These are phyloP conservation scores for Butorides virescens DNA, from an alignment of 2,113 vertebrate genomes.

Conservation along the genomic window DNA sequence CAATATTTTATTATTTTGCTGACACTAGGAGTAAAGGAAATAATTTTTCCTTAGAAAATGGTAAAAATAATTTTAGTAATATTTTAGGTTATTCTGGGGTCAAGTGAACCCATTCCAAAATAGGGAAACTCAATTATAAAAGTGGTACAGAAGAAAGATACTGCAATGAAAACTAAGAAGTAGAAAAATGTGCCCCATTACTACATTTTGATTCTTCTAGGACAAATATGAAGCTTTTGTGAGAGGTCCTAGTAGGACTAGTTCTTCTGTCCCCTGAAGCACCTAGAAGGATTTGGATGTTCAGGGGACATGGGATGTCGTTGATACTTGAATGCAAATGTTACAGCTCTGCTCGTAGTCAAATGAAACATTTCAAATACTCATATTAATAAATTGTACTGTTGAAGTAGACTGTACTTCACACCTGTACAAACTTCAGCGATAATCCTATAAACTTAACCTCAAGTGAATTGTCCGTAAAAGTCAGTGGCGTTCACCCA, in stretches of 20 bases:
- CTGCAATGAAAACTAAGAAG: slow-evolving; percentile 27
- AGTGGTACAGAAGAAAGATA: neutral
- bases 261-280: neutral
- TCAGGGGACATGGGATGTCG: neutral
- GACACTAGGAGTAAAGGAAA: slow-evolving; percentile 29
- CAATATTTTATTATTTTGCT: slow-evolving; percentile 56
- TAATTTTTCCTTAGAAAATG: slow-evolving; percentile 4
- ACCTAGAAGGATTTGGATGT: neutral
- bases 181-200: neutral
- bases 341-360: neutral
- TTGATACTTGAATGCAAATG: neutral
- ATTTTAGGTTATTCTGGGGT: slow-evolving; percentile 46
- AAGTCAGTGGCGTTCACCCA: neutral
- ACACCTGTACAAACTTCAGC: neutral
- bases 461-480: neutral
- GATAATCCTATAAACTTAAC: neutral
- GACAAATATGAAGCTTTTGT: neutral
- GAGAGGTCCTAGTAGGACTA: neutral
- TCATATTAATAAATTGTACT: neutral
- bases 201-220: neutral
- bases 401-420: neutral
- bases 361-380: neutral
- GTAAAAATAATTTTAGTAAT: slow-evolving; percentile 51
- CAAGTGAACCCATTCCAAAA: slow-evolving; percentile 47
- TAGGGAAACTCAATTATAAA: slow-evolving; percentile 42